phyloP scores from a whole-genome alignment of 2,797 vertebrate species.

The Acanthopagrus latus region DNA sequence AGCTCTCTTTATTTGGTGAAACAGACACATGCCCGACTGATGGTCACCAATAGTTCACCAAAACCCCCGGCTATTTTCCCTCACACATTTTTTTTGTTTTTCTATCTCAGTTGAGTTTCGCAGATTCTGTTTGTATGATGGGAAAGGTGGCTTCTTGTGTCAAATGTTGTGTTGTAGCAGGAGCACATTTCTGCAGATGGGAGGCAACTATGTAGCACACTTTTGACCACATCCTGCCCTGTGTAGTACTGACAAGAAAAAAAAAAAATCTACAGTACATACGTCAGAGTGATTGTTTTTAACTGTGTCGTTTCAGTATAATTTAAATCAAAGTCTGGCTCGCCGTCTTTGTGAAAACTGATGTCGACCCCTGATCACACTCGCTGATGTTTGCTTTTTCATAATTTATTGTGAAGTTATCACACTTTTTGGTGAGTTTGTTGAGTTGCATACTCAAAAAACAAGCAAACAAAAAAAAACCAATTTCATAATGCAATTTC shows the following conservation, averaged over 20 bases:
- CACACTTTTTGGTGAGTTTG: neutral
- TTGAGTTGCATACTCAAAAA: neutral
- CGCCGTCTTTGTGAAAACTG: slow-evolving; percentile 7
- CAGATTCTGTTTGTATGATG: slow-evolving; percentile 4
- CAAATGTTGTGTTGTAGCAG: slow-evolving; percentile 33
- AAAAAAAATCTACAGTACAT: slow-evolving; percentile 16
- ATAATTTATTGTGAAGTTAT: neutral
- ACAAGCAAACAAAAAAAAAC: no score
- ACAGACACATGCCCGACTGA: no score
- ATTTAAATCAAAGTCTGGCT: slow-evolving; percentile 34
- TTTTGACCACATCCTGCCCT: slow-evolving; percentile 76
- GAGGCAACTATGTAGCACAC: slow-evolving; percentile 60
- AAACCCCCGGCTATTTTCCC: neutral
- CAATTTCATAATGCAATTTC: neutral
- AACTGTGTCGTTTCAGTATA: slow-evolving; percentile 40
- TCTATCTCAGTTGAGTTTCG: slow-evolving; percentile 4
- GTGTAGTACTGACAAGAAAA: slow-evolving; percentile 52
- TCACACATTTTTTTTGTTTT: no score
- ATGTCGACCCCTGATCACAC: neutral
- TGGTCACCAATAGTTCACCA: no score
- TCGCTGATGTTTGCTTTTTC: neutral
- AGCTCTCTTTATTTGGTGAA: neutral
- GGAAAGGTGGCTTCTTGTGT: slow-evolving; percentile 24
- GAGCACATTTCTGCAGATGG: slow-evolving; percentile 69
- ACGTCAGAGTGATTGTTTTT: slow-evolving; percentile 57